Base-by-base conservation (phyloP, 2,113 vertebrate species). In the Phaethornis superciliosus region DNA sequence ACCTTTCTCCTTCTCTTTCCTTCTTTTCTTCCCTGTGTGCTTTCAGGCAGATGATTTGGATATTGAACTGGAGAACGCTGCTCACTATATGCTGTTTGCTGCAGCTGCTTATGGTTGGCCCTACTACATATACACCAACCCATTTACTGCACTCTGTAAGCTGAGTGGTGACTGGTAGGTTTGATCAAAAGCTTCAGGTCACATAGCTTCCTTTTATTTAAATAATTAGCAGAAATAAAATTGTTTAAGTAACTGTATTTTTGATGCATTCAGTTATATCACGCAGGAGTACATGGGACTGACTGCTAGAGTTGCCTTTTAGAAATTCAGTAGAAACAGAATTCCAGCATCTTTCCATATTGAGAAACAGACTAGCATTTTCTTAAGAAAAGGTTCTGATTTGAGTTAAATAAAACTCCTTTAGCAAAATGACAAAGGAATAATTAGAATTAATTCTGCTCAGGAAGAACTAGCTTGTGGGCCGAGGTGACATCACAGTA, bases 61-160 rank as follows among this genome's bases (percentile, higher is more conserved):
- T 69, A 15, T 44, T 0, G 99, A 99, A 95, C 55, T 99, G 83
- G 99, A 99, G 88, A 98, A 98, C 12, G 98, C 99, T 12, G 97
- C 97, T 35, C 99, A 99, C 95, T 99, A 96, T 26, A 99, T 99
- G 99, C 97, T 97, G 77, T 99, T 99, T 94, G 99, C 99, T 22
- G 98, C 98, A 1, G 99, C 99, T 15, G 99, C 99, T 7, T 99
- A 99, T 1, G 99, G 99, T 15, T 99, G 99, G 99, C 99, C 99
- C 0, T 94, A 99, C 86, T 99, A 99, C 37, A 9, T 99, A 16
- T 99, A 99, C 93, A 98, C 98, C 59, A 99, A 99, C 95, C 99
- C 98, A 0, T 92, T 99, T 9, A 99, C 99, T 1, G 99, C 98
- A 2, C 95, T 98, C 32, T 99, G 99, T 97, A 99, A 97, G 78